Conservation (phyloP, 2,797 vertebrate genomes). For the Falco peregrinus region DNA sequence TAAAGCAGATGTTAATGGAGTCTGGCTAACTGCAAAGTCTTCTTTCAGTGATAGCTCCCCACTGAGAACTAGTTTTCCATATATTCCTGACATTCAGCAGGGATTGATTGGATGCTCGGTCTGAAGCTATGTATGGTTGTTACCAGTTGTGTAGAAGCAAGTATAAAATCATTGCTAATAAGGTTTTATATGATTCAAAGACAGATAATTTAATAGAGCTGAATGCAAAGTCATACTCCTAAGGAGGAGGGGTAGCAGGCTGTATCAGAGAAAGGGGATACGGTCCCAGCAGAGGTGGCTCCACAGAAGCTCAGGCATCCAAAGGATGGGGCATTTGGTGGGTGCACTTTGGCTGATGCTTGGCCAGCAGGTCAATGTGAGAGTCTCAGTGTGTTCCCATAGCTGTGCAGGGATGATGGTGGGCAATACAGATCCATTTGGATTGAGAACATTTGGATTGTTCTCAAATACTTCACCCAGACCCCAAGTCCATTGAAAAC, state of each 20-base stretch:
- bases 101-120: background rate
- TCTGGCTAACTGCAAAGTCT: background rate
- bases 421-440: background rate
- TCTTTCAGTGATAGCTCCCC: fast-evolving
- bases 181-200: background rate
- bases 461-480: background rate
- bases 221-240: background rate
- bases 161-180: background rate
- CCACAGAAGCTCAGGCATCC: fast-evolving
- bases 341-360: background rate
- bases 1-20: background rate
- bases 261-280: background rate
- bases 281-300: background rate
- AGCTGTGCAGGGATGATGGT: background rate
- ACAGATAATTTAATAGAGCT: fast-evolving
- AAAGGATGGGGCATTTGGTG: fast-evolving
- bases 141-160: background rate
- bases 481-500: background rate
- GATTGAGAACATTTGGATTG: no score
- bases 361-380: fast-evolving
- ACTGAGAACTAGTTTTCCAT: background rate
- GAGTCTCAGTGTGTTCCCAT: fast-evolving
- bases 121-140: fast-evolving
- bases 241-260: background rate
- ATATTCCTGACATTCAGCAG: background rate